phyloP scores from a whole-genome alignment of 2,113 vertebrate species.

The Nothoprocta perdicaria region DNA sequence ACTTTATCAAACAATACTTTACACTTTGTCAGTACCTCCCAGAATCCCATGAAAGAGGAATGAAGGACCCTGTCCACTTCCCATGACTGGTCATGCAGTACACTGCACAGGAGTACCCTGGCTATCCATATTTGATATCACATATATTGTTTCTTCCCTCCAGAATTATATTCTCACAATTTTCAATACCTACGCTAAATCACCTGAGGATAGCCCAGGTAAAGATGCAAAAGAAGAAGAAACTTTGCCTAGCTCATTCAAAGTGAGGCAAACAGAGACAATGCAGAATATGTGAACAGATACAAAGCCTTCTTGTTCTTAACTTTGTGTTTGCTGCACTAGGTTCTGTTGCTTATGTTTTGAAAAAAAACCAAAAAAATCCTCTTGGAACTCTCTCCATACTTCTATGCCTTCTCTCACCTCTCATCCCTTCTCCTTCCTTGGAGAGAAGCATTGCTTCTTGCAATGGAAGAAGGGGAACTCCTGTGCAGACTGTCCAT shows the following conservation, averaged over 20 bases:
- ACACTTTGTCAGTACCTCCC: not conserved
- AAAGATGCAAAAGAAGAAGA: not conserved
- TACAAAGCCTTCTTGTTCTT: not conserved
- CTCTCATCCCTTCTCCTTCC: not conserved
- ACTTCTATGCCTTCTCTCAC: not conserved
- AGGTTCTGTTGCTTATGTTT: not conserved
- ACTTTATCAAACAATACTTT: not conserved
- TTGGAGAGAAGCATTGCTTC: not conserved
- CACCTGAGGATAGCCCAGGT: not conserved
- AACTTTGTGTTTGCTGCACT: not conserved
- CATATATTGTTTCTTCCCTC: not conserved
- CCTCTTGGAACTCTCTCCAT: not conserved
- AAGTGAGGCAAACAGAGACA: not conserved
- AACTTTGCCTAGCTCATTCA: not conserved
- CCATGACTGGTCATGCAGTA: not conserved
- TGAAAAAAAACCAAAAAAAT: not conserved
- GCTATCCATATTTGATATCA: not conserved
- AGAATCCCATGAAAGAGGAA: accelerated
- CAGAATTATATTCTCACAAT: not conserved
- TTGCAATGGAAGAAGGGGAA: not conserved
- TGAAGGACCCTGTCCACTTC: not conserved
- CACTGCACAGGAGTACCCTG: not conserved
- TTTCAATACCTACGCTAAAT: not conserved
- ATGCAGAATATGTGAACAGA: not conserved
- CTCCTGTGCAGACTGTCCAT: not conserved